A percentile compares a stretch with the other conserved stretches of the same genome.
phyloP scores from a whole-genome alignment of 2,797 vertebrate species.

The Cyprinodon diabolis region DNA sequence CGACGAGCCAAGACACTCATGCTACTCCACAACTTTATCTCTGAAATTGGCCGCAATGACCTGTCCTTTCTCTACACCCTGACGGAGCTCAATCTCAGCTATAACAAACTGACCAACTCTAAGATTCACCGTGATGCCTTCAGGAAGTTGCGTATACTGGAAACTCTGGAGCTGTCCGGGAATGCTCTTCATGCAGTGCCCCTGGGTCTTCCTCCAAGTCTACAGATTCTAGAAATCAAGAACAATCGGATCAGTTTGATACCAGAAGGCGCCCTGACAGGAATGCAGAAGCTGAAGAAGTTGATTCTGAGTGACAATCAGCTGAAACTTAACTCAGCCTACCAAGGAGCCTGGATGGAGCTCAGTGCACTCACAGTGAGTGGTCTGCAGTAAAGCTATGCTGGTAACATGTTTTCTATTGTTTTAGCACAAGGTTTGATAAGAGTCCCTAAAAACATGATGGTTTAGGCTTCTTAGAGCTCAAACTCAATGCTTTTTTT shows the following conservation, averaged over 20 bases:
- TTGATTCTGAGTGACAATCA: conserved; percentile 90
- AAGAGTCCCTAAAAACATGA: background rate
- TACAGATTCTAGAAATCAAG: conserved; percentile 89
- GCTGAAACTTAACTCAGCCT: conserved; percentile 88
- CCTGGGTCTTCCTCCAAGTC: conserved; percentile 89
- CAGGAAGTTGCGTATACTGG: conserved; percentile 90
- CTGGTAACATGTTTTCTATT: background rate
- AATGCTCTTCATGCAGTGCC: conserved; percentile 87
- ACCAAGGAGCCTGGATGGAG: conserved; percentile 91
- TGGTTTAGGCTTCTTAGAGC: background rate
- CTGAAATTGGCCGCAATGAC: conserved; percentile 91
- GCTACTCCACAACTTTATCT: conserved; percentile 93
- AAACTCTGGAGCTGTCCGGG: conserved; percentile 91
- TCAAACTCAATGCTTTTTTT: too few relatives aligned
- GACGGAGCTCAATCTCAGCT: conserved; percentile 96
- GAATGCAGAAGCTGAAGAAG: conserved; percentile 90
- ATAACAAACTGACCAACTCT: conserved; percentile 90
- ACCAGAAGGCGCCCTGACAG: conserved; percentile 84
- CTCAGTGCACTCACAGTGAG: conserved; percentile 89
- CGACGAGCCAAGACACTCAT: conserved; percentile 94
- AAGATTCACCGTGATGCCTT: conserved; percentile 91
- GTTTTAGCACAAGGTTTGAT: background rate
- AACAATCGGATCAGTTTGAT: conserved; percentile 88
- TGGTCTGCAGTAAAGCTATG: background rate
- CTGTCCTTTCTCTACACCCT: conserved; percentile 89